phyloP scores from a whole-genome alignment of 1,140 invertebrate genomes.

The Parasteatoda tepidariorum region DNA sequence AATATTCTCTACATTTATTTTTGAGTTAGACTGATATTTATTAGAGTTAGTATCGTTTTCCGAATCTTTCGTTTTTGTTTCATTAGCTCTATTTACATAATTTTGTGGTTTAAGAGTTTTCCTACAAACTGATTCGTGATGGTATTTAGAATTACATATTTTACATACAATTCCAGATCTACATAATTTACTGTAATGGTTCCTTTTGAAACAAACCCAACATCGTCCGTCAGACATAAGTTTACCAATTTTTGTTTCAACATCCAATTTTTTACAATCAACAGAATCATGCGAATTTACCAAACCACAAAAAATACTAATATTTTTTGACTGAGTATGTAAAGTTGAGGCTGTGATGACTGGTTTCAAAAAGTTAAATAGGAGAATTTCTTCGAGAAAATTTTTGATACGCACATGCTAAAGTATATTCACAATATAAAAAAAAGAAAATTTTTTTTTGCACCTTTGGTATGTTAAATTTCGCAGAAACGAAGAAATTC shows the following conservation, averaged over 20 bases:
- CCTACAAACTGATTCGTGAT: background rate
- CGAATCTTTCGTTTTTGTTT: background rate
- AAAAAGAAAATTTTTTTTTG: too few relatives aligned
- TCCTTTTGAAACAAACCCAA: background rate
- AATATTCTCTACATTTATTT: background rate
- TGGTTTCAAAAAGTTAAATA: too few relatives aligned
- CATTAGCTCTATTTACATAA: background rate
- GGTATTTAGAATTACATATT: background rate
- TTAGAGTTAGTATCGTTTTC: background rate
- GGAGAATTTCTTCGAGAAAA: too few relatives aligned
- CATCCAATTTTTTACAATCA: background rate
- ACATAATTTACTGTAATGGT: background rate
- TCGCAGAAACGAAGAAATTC: too few relatives aligned
- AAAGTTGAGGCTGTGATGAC: too few relatives aligned
- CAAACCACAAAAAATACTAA: too few relatives aligned
- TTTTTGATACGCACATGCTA: too few relatives aligned
- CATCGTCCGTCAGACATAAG: background rate
- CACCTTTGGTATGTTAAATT: too few relatives aligned
- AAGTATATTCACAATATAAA: too few relatives aligned
- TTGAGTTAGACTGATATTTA: background rate
- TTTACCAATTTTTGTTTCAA: background rate
- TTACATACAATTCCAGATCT: background rate
- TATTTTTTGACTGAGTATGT: too few relatives aligned
- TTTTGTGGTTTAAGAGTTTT: background rate
- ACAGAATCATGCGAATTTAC: background rate